phyloP scores from a whole-genome alignment of 2,888 invertebrate species.

The Stenichneumon culpator region DNA sequence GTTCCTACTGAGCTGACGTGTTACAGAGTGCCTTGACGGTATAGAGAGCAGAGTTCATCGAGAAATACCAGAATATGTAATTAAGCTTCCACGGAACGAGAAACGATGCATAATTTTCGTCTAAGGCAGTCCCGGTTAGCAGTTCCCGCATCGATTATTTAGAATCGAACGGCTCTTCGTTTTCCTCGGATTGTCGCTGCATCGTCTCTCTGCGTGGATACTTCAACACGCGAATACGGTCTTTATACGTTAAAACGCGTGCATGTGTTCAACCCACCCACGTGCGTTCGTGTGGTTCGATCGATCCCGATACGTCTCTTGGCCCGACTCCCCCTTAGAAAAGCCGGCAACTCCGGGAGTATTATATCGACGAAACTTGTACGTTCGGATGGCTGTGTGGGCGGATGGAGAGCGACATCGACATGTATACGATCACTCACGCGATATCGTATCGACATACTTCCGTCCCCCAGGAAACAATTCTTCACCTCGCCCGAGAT shows the following conservation, averaged over 20 bases:
- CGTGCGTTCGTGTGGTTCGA: slow-evolving; percentile 1
- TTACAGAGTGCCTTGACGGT: neutral
- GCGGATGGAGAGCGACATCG: slow-evolving; percentile 10
- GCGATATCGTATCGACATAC: slow-evolving; percentile 39
- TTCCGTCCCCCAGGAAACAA: slow-evolving; percentile 44
- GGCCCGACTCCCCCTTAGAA: slow-evolving; percentile 17
- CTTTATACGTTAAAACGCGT: neutral
- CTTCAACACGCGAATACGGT: neutral
- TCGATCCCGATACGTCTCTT: slow-evolving; percentile 27
- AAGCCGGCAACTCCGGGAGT: slow-evolving; percentile 6
- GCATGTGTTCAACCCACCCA: slow-evolving; percentile 9
- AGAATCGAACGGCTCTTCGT: slow-evolving; percentile 12
- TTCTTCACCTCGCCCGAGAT: slow-evolving; percentile 24
- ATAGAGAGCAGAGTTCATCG: neutral
- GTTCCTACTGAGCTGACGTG: neutral
- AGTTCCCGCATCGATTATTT: slow-evolving; percentile 25
- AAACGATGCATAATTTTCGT: neutral
- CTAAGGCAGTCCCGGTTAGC: neutral
- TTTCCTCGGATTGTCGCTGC: neutral
- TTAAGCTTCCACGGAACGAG: neutral
- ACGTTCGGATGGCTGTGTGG: slow-evolving; percentile 16
- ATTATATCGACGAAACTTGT: slow-evolving; percentile 31
- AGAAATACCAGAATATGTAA: slow-evolving; percentile 13
- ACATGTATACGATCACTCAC: neutral
- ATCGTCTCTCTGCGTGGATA: neutral